Evolutionary conservation across 1,140 invertebrate genomes (phyloP), one percentile per base, ranked within the genome.

Genomic region (Harpegnathos saltator): DNA sequence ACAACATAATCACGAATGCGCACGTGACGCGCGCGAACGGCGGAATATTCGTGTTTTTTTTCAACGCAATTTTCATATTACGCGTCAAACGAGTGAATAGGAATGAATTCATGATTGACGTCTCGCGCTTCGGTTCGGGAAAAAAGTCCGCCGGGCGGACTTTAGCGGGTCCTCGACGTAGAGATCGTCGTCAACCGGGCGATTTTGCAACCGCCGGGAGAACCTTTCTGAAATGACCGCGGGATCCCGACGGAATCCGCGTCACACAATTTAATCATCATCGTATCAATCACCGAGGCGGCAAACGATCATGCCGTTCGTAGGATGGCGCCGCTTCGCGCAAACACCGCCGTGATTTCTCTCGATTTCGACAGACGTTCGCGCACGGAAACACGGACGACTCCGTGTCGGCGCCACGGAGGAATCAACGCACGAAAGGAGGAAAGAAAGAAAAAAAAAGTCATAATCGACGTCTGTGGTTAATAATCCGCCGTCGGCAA

Each of bases 231-330:
- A 63, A 75, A 33, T 1, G 1, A 3, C 33, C 2, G 11, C 9
- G 9, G 9, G 38, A 48, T 62, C 54, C 7, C 3, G 1, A 3
- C 9, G n/a, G 44, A 63, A 75, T 75, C n/a, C 9, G 3, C 24
- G 15, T 12, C 54, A 9, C 48, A 54, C 63, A 63, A 65, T 65
- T 75, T 56, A 66, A 66, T 77, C 26, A 12, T 4, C 33, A 22
- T 56, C 29, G 24, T 54, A 65, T 66, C 56, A 33, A 54, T 75
- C 26, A 14, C 11, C 44, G 50, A 9, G 15, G 22, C 2, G n/a
- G n/a, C 22, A n/a, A 29, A 74, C 24, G 33, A 74, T 61, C 11
- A n/a, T 48, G n/a, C 11, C 38, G 38, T 44, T 44, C 38, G 38
- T n/a, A n/a, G n/a, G 3, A 11, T 7, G 9, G 38, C 38, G 38